phyloP scores from a whole-genome alignment of 1,140 invertebrate species.

The Drosophila sucinea region DNA sequence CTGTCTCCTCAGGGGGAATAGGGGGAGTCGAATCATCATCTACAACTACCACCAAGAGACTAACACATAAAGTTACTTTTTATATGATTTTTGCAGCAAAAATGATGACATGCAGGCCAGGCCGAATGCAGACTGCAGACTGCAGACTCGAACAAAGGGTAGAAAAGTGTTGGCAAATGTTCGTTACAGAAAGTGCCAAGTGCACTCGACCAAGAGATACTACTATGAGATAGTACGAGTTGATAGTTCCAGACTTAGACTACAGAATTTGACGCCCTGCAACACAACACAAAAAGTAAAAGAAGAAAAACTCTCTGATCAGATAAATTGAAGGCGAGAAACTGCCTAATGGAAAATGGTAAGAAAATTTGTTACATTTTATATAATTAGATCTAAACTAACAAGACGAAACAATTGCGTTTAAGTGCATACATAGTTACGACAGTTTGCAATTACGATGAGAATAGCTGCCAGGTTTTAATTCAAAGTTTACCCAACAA shows the following conservation, averaged over 20 bases:
- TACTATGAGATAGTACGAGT: conserved; percentile 50
- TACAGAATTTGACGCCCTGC: conserved; percentile 71
- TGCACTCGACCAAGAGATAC: conserved; percentile 66
- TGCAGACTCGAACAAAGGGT: neutral
- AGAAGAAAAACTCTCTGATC: conserved; percentile 4
- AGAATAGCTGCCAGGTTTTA: too few species aligned
- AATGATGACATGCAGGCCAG: conserved; percentile 22
- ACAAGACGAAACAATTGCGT: neutral
- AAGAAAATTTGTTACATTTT: conserved; percentile 11
- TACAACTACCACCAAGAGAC: conserved; percentile 8
- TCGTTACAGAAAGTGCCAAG: conserved; percentile 2
- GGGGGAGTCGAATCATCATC: conserved; percentile 1
- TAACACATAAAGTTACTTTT: conserved; percentile 2
- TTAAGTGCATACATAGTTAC: neutral
- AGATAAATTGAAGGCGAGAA: conserved; percentile 18
- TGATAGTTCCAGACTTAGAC: conserved; percentile 48
- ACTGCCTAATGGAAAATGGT: conserved; percentile 17
- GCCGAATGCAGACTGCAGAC: conserved; percentile 13
- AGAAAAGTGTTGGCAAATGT: conserved; percentile 9
- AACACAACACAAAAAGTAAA: conserved; percentile 18
- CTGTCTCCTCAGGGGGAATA: conserved; percentile 17
- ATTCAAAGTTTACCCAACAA: too few species aligned
- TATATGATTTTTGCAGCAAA: conserved; percentile 1
- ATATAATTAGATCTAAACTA: conserved; percentile 1
- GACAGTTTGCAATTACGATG: too few species aligned